Base-by-base conservation (phyloP, 92 coral and sea anemone genomes). In the Epizoanthus illoricatus region DNA sequence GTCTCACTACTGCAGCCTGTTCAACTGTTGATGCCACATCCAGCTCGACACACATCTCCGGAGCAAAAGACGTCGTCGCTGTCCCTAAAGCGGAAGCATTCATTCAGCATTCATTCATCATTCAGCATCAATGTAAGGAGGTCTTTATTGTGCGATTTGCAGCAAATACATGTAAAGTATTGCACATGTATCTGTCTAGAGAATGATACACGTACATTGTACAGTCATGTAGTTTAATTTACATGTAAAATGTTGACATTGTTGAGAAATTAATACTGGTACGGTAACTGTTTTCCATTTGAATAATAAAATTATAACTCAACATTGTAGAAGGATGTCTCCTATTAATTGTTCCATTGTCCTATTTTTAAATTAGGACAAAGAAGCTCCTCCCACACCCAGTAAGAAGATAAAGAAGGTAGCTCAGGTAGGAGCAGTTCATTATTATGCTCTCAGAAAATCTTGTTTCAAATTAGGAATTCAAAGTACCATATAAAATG, bases 371-470 rank as follows among this genome's bases (percentile, higher is more conserved):
- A 36, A 39, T 2, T 24, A 55, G 85, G 85, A 62, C 9, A 80
- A 69, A 42, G 69, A 79, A 21, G 81, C 86, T 66, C 76, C 81
- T 42, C 59, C 82, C 10, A 62, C 73, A 0, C 84, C 90, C 17
- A 92, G 87, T 49, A 92, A 92, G 90, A 92, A 84, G 66, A 87
- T 87, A 71, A 90, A 86, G 83, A 90, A 74, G 79, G 62, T 85
- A 33, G 86, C 94, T 0, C 69, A 87, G 93, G 97, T 92, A 41
- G 18, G 88, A 49, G 55, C 55, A 7, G 8, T 7, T 7, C 0
- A 49, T 8, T 7, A 49, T 49, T 49, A 8, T 49, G 13, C 10
- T 49, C 12, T 49, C 10, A 11, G 55, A 7, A 49, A 49, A 43
- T 49, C 24, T 16, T n/a, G 41, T 6, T 19, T n/a, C 9, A 8